Evolutionary conservation across 2,113 vertebrate genomes (phyloP), one percentile per base, ranked within the genome.

Genomic region (Bostrychus sinensis): DNA sequence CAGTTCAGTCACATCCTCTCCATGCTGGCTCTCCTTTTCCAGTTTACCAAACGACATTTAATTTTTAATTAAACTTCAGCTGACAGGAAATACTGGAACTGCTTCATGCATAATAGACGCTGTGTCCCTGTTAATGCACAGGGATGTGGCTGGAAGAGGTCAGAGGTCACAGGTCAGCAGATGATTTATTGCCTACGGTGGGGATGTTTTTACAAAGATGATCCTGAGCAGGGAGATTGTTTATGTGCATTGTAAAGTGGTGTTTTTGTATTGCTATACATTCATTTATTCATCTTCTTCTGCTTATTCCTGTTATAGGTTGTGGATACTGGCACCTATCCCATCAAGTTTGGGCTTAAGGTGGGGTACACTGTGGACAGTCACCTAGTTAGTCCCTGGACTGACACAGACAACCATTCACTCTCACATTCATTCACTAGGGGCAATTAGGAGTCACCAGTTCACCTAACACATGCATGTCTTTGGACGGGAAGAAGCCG

Each of bases 41-140:
- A 54, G 26, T 28, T 53, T 23, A 14, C 14, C 16, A 13, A 23
- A 30, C 55, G 43, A 70, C 69, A 68, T 79, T 85, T 58, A 77
- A 87, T 81, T 83, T 82, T 83, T 81, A 80, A 82, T 82, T 56
- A 56, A 66, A 82, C 85, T 78, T 72, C 70, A 70, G 66, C 66
- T 73, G 77, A 72, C 63, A 77, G 80, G 71, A 85, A 75, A 66
- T 64, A 72, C 77, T 72, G 80, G 77, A 80, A 81, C 60, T 38
- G 43, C 60, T 4, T 38, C 73, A 81, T 85, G 62, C 75, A 85
- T 83, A 75, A 87, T 81, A 71, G 57, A 83, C 70, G 70, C 34
- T 48, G 55, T 76, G 58, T 65, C 63, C 59, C 70, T 36, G 73
- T 63, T 56, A 71, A 70, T 75, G 72, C 50, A 62, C 46, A 45